These are phyloP conservation scores for Chelonus insularis DNA, from an alignment of 1,140 invertebrate genomes.

Conservation along the genomic window DNA sequence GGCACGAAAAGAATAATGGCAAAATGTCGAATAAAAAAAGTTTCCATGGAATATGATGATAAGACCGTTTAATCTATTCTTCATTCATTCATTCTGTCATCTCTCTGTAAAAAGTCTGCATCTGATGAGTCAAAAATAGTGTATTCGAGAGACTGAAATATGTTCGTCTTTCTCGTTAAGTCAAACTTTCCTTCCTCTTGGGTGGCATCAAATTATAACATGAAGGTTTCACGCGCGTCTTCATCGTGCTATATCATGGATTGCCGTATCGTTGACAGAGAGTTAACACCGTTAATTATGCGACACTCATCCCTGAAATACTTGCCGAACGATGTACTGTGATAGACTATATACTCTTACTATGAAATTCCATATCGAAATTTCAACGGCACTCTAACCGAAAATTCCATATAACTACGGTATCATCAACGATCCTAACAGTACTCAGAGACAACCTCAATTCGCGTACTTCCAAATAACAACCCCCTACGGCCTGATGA, in stretches of 20 bases:
- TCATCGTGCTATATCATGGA: background rate
- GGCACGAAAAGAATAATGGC: background rate
- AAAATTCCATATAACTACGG: background rate
- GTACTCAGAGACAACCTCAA: background rate
- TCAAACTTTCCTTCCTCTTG: conserved; percentile 2
- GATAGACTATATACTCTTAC: background rate
- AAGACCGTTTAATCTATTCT: conserved; percentile 15
- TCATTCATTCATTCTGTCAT: conserved; percentile 20
- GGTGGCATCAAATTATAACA: conserved; percentile 16
- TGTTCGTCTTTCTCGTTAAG: background rate
- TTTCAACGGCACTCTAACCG: background rate
- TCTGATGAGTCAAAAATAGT: conserved; percentile 7
- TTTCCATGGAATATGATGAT: conserved; percentile 4
- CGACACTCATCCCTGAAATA: conserved; percentile 8
- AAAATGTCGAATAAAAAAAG: background rate
- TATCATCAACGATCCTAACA: background rate
- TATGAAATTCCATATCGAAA: conserved; percentile 7
- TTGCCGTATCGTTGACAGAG: conserved; percentile 7
- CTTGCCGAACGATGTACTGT: conserved; percentile 3
- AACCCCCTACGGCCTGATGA: background rate
- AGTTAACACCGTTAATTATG: conserved; percentile 14
- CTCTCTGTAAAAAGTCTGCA: background rate
- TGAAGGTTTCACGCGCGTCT: background rate
- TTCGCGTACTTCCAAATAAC: background rate
- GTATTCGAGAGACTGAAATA: background rate